Conservation (phyloP, 2,888 invertebrate species). For the Melinopterus prodromus region DNA sequence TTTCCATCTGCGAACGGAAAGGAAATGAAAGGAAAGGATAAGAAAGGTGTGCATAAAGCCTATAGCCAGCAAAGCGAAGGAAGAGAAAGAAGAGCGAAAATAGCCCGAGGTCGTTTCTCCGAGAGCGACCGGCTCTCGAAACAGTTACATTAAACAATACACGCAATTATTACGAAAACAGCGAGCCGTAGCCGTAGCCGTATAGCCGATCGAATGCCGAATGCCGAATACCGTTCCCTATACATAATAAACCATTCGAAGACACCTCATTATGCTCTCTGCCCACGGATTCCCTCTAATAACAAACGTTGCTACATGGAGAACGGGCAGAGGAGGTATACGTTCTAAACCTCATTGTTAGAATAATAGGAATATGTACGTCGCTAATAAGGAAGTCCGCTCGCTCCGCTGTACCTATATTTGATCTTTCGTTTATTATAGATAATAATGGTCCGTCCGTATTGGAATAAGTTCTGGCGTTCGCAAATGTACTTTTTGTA, state of each 20-base stretch:
- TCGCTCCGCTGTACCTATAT: no score
- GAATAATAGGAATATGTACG: no score
- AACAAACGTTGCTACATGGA: neutral
- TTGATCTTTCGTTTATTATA: no score
- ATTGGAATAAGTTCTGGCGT: no score
- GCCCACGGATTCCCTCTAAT: slow-evolving; percentile 15
- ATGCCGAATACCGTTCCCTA: neutral
- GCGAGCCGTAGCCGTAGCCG: neutral
- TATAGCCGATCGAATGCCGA: neutral
- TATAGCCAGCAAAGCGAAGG: neutral
- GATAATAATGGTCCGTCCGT: no score
- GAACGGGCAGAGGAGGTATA: no score
- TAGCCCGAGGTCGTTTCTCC: slow-evolving; percentile 6
- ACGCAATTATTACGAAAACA: slow-evolving; percentile 20
- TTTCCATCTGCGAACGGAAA: neutral
- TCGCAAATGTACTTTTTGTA: no score
- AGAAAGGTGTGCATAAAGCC: slow-evolving; percentile 5
- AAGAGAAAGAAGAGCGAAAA: slow-evolving; percentile 16
- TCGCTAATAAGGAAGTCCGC: no score
- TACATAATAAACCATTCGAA: slow-evolving; percentile 14
- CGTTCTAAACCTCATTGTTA: no score
- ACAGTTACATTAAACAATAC: slow-evolving; percentile 25
- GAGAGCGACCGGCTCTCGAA: slow-evolving; percentile 9
- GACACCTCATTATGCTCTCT: slow-evolving; percentile 7
- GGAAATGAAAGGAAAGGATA: neutral